These are phyloP conservation scores for Somateria mollissima DNA, from an alignment of 2,797 vertebrate genomes.

Conservation along the genomic window DNA sequence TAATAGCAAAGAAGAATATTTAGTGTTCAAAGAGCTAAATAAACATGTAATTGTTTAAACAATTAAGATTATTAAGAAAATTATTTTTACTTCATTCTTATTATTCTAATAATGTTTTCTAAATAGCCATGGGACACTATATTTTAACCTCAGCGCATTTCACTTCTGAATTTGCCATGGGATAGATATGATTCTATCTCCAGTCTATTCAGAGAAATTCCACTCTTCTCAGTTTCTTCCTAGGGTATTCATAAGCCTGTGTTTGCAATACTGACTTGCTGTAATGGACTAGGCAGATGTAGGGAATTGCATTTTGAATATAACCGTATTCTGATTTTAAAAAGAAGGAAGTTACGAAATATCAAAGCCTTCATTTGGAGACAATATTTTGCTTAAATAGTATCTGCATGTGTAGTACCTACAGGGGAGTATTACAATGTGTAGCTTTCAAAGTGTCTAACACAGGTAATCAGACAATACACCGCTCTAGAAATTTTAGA, in stretches of 20 bases:
- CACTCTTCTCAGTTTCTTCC: neutral
- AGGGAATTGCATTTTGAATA: neutral
- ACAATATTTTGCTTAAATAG: neutral
- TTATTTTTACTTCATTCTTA: neutral
- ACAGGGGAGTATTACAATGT: neutral
- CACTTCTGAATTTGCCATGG: neutral
- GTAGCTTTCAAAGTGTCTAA: neutral
- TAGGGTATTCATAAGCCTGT: rapidly evolving
- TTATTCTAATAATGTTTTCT: neutral
- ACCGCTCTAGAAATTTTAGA: neutral
- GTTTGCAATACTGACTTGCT: neutral
- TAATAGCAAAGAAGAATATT: neutral
- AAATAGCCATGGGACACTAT: neutral
- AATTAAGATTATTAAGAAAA: neutral
- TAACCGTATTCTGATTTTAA: neutral
- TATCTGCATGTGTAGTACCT: neutral
- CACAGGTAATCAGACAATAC: neutral
- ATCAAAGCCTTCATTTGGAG: neutral
- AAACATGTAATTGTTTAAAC: neutral
- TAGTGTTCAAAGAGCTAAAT: neutral
- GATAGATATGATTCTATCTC: neutral
- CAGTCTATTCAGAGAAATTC: neutral
- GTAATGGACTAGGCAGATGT: neutral
- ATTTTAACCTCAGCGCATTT: neutral
- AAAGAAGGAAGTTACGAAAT: neutral